Base-by-base conservation (phyloP, 2,888 invertebrate genomes). In the Gymnocheta viridis region DNA sequence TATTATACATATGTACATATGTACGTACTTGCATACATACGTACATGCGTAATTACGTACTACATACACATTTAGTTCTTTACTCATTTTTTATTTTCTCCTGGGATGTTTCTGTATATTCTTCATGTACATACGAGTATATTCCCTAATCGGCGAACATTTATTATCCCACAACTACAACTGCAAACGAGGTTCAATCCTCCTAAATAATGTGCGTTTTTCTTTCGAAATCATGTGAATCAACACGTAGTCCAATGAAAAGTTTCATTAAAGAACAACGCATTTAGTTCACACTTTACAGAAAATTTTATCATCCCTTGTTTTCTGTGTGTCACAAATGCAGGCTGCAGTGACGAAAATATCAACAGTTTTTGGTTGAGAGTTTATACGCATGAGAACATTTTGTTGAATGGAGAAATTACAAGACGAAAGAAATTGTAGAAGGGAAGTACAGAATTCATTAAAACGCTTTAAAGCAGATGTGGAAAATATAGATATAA, bases 171-270 rank as follows among this genome's bases (percentile, higher is more conserved):
- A 64, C 44, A 17, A 44, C 17, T 27, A 27, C 4, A 44, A 17
- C 7, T 27, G 24, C 12, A 38, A 27, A 54, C n/a, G 27, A 4
- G 14, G 41, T 54, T 41, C 47, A 54, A 27, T 49, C 7, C 35
- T 38, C 14, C 17, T 44, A 51, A 12, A 24, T 12, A 14, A 49
- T 47, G 32, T 32, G 47, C 19, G 29, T 69, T 47, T 17, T 41
- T 14, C 14, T 27, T 29, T 67, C 54, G 41, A 47, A 44, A 51
- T 77, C 74, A 64, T 81, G 74, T 56, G 27, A 54, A 81, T 2
- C 35, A 38, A 3, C 81, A 81, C 81, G 81, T 81, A 81, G 44
- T 1, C 74, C 69, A 19, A 56, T n/a, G 41, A 22, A 62, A 49
- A 19, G 4, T 41, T 70, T 38, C 32, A 32, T 32, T 60, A 19